phyloP scores from a whole-genome alignment of 2,888 invertebrate species.

The Diploptera punctata region DNA sequence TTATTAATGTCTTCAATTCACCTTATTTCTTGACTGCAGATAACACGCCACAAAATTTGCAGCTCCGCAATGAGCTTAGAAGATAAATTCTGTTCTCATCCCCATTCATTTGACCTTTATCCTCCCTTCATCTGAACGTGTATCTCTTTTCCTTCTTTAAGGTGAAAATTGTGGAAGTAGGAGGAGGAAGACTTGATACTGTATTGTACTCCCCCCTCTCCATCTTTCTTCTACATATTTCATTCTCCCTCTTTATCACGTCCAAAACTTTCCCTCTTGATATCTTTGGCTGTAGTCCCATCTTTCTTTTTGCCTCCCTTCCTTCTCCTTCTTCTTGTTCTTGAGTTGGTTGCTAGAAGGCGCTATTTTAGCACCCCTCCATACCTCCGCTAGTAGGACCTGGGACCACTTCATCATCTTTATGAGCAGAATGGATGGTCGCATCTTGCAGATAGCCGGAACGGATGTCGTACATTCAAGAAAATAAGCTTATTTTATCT shows the following conservation, averaged over 20 bases:
- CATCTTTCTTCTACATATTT: background rate
- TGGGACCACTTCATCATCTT: constrained; percentile 44
- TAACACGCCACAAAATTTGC: background rate
- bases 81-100: constrained; percentile 10
- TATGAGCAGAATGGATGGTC: constrained; percentile 49
- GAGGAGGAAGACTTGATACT: background rate
- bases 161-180: too few species aligned
- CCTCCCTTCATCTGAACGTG: background rate
- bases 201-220: background rate
- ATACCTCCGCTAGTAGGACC: constrained; percentile 14
- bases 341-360: background rate
- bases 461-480: constrained; percentile 55
- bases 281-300: constrained; percentile 18
- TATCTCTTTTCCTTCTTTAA: background rate
- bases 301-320: constrained; percentile 5
- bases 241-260: constrained; percentile 20
- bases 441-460: constrained; percentile 47
- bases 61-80: background rate
- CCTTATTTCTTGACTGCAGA: background rate
- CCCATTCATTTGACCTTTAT: constrained; percentile 20
- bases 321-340: constrained; percentile 7
- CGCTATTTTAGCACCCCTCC: constrained; percentile 6
- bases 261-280: constrained; percentile 15
- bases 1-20: background rate
- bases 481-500: constrained; percentile 59